Conservation (phyloP, 2,797 vertebrate species). For the Antrozous pallidus region DNA sequence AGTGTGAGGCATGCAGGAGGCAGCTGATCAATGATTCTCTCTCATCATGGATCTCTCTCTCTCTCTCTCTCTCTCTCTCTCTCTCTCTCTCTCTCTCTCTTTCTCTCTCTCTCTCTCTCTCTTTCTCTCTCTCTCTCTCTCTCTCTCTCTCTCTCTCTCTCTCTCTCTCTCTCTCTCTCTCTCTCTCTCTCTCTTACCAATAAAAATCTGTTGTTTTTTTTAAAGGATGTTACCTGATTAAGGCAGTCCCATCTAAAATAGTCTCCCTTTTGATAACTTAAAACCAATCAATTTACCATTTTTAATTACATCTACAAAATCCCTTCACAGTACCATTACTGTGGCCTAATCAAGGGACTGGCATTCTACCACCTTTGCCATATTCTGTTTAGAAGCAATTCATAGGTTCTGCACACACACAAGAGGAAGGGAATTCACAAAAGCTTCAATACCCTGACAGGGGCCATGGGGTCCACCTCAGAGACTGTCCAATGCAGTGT, state of each 20-base stretch:
- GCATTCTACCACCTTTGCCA: background rate
- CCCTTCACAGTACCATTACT: background rate
- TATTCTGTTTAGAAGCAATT: slow-evolving; percentile 10
- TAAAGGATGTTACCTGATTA: background rate
- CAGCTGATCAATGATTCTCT: no score
- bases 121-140: no score
- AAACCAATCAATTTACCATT: background rate
- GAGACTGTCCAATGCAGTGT: background rate
- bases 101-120: no score
- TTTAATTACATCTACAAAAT: background rate
- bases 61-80: no score
- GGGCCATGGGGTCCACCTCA: background rate
- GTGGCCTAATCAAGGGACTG: background rate
- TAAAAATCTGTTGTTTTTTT: no score
- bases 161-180: no score
- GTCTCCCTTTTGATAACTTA: background rate
- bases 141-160: no score
- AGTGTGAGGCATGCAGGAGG: no score
- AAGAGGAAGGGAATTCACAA: background rate
- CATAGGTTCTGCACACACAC: background rate
- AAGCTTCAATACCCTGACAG: background rate
- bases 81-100: no score
- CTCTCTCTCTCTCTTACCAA: no score
- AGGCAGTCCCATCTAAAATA: background rate
- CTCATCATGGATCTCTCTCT: no score